Percentiles rank a stretch among this genome's conserved stretches.
These are phyloP conservation scores for Helicolenus hilgendorfi DNA, from an alignment of 2,797 vertebrate genomes.

Conservation along the genomic window DNA sequence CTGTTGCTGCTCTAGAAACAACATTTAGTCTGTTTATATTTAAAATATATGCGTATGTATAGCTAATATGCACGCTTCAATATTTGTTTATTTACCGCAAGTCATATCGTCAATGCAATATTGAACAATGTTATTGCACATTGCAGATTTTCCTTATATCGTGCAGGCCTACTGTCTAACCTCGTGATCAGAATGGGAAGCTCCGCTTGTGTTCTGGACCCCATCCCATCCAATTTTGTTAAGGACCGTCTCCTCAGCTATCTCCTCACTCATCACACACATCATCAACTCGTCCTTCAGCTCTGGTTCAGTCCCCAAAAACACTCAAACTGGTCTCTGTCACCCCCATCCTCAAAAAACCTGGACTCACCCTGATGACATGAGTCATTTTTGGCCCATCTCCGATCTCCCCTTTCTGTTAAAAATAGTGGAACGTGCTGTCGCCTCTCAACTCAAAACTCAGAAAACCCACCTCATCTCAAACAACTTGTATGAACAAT, in stretches of 20 bases:
- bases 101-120: no score
- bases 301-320: not conserved
- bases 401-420: not conserved
- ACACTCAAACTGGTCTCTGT: not conserved
- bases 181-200: no score
- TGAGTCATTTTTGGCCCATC: not conserved
- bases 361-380: not conserved
- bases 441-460: not conserved
- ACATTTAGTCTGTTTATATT: no score
- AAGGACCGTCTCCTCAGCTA: not conserved
- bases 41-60: no score
- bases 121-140: no score
- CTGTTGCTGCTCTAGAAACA: no score
- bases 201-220: no score
- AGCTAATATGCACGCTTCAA: no score
- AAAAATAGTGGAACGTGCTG: not conserved
- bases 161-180: no score
- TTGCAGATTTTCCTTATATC: no score
- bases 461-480: not conserved
- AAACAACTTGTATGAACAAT: not conserved
- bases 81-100: no score
- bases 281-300: not conserved
- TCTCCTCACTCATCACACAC: not conserved
- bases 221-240: no score
- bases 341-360: not conserved